These are phyloP conservation scores for Aeoliscus strigatus DNA, from an alignment of 2,797 vertebrate genomes.

Conservation along the genomic window DNA sequence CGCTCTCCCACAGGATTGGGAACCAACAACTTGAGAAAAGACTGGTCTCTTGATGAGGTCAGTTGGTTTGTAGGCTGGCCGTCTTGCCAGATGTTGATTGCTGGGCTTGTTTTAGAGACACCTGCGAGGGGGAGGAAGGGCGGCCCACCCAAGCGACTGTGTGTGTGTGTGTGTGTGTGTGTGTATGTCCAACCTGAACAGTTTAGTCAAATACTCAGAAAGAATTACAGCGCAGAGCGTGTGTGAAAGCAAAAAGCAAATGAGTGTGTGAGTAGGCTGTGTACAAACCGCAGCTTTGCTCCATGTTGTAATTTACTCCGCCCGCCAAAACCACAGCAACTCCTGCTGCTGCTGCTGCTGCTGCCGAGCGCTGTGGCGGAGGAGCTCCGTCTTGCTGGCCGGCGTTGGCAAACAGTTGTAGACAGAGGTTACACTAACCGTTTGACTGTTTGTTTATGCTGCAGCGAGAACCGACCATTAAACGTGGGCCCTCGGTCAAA, in stretches of 20 bases:
- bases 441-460: slow-evolving; percentile 78
- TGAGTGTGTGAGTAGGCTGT: slow-evolving; percentile 60
- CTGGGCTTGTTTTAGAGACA: slow-evolving; percentile 36
- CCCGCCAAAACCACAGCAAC: slow-evolving; percentile 82
- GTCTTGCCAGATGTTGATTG: slow-evolving; percentile 43
- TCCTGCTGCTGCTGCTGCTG: slow-evolving; percentile 62
- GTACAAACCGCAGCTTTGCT: slow-evolving; percentile 77
- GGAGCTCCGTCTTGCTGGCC: slow-evolving; percentile 53
- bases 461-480: slow-evolving; percentile 73
- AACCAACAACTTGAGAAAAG: slow-evolving; percentile 51
- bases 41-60: slow-evolving; percentile 55
- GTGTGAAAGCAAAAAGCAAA: slow-evolving; percentile 47
- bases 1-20: slow-evolving; percentile 46
- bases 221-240: slow-evolving; percentile 15
- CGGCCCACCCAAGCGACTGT: slow-evolving; percentile 52
- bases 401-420: slow-evolving; percentile 45
- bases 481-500: slow-evolving; percentile 73
- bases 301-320: slow-evolving; percentile 76
- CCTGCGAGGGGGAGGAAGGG: slow-evolving; percentile 54
- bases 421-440: slow-evolving; percentile 68
- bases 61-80: slow-evolving; percentile 45
- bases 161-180: slow-evolving; percentile 2
- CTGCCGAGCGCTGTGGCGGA: slow-evolving; percentile 49
- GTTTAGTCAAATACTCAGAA: slow-evolving; percentile 14
- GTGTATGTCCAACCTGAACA: slow-evolving; percentile 15